phyloP scores from a whole-genome alignment of 2,888 invertebrate species.

The Synanthedon andrenaeformis region DNA sequence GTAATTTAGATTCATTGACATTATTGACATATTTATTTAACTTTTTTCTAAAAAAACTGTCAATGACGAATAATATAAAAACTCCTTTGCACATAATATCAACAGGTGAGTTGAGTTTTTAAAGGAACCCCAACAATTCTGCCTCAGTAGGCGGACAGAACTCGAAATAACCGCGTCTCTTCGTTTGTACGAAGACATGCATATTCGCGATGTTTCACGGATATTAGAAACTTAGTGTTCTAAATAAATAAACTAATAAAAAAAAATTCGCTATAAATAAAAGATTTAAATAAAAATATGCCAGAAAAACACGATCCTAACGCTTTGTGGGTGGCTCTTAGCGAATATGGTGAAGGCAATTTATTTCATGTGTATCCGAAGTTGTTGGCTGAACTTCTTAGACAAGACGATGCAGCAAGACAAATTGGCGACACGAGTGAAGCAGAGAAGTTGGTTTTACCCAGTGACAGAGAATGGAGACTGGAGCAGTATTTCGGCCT shows the following conservation, averaged over 20 bases:
- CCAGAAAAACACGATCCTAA: constrained; percentile 44
- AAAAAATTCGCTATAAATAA: too few relatives aligned
- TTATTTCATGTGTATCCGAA: constrained; percentile 76
- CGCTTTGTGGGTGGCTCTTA: constrained; percentile 67
- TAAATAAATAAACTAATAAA: background rate
- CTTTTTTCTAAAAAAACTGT: too few relatives aligned
- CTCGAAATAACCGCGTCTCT: background rate
- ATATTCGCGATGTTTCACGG: too few relatives aligned
- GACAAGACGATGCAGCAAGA: constrained; percentile 56
- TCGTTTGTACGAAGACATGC: background rate
- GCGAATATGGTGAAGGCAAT: constrained; percentile 67
- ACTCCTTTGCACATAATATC: too few relatives aligned
- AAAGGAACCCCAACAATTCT: background rate
- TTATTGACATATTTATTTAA: too few relatives aligned
- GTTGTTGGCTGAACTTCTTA: constrained; percentile 72
- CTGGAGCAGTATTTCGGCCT: constrained; percentile 76
- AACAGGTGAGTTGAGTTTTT: too few relatives aligned
- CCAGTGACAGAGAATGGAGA: constrained; percentile 78
- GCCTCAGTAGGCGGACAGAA: background rate
- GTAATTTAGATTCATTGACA: too few relatives aligned
- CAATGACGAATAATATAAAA: too few relatives aligned
- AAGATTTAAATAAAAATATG: constrained; percentile 22
- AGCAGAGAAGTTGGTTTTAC: constrained; percentile 71
- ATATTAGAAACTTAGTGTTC: background rate
- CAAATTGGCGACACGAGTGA: constrained; percentile 53